A percentile compares a stretch with the other conserved stretches of the same genome.
Evolutionary conservation across 2,888 invertebrate species (phyloP).

Genomic region (Phania funesta): DNA sequence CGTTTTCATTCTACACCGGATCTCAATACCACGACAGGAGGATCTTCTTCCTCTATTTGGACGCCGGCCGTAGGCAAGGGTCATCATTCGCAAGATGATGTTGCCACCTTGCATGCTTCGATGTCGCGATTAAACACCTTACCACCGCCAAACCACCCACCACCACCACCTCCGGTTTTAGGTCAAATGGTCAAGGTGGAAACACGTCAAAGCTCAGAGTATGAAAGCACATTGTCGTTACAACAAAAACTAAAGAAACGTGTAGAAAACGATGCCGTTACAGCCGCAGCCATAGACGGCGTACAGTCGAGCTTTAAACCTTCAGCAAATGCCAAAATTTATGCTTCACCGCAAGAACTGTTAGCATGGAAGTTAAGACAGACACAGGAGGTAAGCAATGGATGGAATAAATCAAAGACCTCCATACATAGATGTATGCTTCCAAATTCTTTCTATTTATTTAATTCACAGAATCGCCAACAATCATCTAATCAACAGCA

Average conservation of each 20-base stretch:
- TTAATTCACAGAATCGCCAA: conserved; percentile 69
- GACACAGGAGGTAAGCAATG: conserved; percentile 76
- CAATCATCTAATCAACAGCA: conserved; percentile 63
- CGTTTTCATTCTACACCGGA: conserved; percentile 96
- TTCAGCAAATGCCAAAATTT: conserved; percentile 90
- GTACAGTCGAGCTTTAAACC: conserved; percentile 95
- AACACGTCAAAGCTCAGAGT: conserved; percentile 81
- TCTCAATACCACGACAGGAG: conserved; percentile 82
- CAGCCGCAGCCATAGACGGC: conserved; percentile 77
- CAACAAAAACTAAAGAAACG: conserved; percentile 79
- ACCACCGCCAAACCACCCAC: conserved; percentile 91
- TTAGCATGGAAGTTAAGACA: conserved; percentile 82
- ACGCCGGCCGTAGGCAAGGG: conserved; percentile 80
- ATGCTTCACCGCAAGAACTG: conserved; percentile 93
- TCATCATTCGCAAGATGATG: conserved; percentile 87
- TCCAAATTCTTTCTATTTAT: background rate
- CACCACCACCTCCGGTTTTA: conserved; percentile 89
- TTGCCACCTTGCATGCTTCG: conserved; percentile 81
- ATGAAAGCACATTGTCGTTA: conserved; percentile 80
- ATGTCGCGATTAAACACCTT: conserved; percentile 81
- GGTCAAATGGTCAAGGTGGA: conserved; percentile 87
- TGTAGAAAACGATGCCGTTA: conserved; percentile 75
- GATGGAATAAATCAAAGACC: background rate
- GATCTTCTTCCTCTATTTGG: conserved; percentile 79
- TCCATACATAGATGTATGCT: background rate